Base-by-base conservation (phyloP, 2,113 vertebrate genomes). In the Actinemys pallida region DNA sequence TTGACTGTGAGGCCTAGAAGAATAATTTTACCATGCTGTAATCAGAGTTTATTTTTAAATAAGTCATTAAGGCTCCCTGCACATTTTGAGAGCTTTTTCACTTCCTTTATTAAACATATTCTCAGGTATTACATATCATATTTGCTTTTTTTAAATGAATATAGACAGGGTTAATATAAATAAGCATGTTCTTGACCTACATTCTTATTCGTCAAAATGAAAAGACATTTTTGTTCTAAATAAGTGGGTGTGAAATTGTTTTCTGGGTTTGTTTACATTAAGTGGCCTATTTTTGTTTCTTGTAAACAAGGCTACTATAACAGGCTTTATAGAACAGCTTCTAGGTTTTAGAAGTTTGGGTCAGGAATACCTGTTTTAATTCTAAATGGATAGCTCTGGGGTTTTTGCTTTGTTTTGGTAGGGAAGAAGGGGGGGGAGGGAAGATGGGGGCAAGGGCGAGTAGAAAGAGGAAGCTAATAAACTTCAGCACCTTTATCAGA, bases 271-370 rank as follows among this genome's bases (percentile, higher is more conserved):
- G 95, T 97, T 92, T 95, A 96, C 96, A 95, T 94, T 94, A 81
- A 92, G 95, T 86, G 95, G 93, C 39, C 90, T 95, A 91, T 96
- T 94, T 96, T 97, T 94, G 89, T 94, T 4, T 87, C 94, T 95
- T 92, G 87, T 94, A 97, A 97, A 96, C 95, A 96, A 96, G 96
- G 92, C 96, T 93, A 97, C 97, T 96, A 96, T 72, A 96, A 90
- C 91, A 91, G 89, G 93, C 96, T 97, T 97, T 83, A 83, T 81
- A 96, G 94, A 95, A 97, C 96, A 95, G 95, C 92, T 96, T 95
- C 91, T 93, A 96, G 93, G 76, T 93, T 93, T 88, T 91, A 93
- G 10, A 78, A 7, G 24, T 47, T 76, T 78, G 10, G 91, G 65
- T 62, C 93, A 91, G 92, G 53, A 89, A 86, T 39, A 56, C 82